A percentile compares a stretch with the other conserved stretches of the same genome.
Evolutionary conservation across 2,888 invertebrate species (phyloP).

Genomic region (Timema cristinae): DNA sequence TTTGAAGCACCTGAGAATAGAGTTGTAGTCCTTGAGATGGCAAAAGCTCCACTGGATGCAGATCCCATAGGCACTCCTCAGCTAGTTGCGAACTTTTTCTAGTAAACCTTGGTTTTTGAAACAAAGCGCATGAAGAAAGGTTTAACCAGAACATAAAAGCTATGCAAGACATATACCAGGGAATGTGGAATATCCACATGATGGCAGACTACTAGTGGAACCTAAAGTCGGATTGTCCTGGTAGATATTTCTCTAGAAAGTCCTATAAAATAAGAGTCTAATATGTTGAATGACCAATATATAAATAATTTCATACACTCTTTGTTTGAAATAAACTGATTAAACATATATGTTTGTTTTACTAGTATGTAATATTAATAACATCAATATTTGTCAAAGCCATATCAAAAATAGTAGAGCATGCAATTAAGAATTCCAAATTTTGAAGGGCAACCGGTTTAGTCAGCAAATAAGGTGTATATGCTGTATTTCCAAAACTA

Average conservation of each 20-base stretch:
- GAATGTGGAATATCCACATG: neutral
- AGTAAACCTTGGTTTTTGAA: too few relatives aligned
- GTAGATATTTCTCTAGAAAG: neutral
- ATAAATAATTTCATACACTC: neutral
- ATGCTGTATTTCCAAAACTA: neutral
- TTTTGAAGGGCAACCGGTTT: neutral
- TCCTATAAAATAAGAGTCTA: neutral
- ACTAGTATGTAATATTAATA: neutral
- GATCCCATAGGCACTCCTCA: too few relatives aligned
- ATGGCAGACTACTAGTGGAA: constrained; percentile 22
- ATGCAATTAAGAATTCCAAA: neutral
- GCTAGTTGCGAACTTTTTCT: too few relatives aligned
- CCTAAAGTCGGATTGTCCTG: neutral
- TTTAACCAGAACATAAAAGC: constrained; percentile 18
- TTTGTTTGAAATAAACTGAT: neutral
- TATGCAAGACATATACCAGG: constrained; percentile 15
- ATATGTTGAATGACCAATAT: neutral
- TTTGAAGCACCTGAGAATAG: too few relatives aligned
- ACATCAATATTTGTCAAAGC: neutral
- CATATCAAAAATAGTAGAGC: neutral
- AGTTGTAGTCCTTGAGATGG: too few relatives aligned
- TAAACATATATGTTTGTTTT: neutral
- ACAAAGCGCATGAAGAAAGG: too few relatives aligned
- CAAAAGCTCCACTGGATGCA: too few relatives aligned
- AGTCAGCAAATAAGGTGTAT: neutral